Base-by-base conservation (phyloP, 2,888 invertebrate species). In the Ephialtes manifestator region DNA sequence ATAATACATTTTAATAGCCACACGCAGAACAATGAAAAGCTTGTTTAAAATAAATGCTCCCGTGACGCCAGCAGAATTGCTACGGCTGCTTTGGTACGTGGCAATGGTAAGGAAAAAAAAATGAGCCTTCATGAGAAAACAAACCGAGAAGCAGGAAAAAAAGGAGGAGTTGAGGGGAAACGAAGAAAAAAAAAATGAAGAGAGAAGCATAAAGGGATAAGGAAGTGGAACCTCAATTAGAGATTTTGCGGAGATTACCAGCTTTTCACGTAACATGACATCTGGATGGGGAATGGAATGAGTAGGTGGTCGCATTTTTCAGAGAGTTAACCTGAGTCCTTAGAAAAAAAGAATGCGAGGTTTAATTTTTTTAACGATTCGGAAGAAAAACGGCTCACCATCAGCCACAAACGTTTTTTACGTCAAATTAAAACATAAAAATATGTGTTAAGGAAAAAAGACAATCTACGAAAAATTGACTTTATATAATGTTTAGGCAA, bases 11-110 rank as follows among this genome's bases (percentile, higher is more conserved):
- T 58, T 28, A 55, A 53, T 18, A 75, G 35, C 31, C 18, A 75
- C 46, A 55, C 74, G 39, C n/a, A 11, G 46, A 31, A 67, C 46
- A 58, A 55, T 67, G 20, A 68, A 43, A 55, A 24, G 55, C 72
- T 58, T 58, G 72, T 72, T 72, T 72, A 72, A 72, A 43, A 55
- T 55, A 20, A 55, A 58, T 43, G 68, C 68, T 68, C 77, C 35
- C 67, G 77, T 68, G 67, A 68, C 53, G 65, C 68, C 8, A n/a
- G 58, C 15, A 24, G 2, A 4, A 4, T 28, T 11, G 24, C 58
- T 24, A 13, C 24, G 24, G 55, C 2, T 58, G 2, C 28, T 4
- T 58, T 28, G 13, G n/a, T 15, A 55, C 55, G 11, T 24, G 11
- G 11, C 58, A 28, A 58, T 5, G 58, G 1, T 60, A 18, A 18